Percentiles rank a stretch among this genome's conserved stretches.
phyloP scores from a whole-genome alignment of 2,888 invertebrate genomes.

The Apotomis turbidana region DNA sequence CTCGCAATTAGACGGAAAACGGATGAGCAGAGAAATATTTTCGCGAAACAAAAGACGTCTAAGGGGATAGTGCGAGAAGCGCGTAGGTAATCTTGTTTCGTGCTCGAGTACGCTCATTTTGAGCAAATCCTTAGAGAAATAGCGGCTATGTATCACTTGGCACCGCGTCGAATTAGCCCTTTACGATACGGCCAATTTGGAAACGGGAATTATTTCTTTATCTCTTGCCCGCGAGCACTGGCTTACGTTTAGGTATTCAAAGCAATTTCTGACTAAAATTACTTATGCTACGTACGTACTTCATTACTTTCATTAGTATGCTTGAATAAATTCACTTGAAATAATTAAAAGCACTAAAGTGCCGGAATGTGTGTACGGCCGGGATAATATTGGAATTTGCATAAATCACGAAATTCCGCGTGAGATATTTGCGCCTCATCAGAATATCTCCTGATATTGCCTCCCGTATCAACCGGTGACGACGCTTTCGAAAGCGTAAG shows the following conservation, averaged over 20 bases:
- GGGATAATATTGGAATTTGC: slow-evolving; percentile 23
- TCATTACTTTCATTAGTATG: not conserved
- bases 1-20: slow-evolving; percentile 19
- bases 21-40: slow-evolving; percentile 25
- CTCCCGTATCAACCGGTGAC: slow-evolving; percentile 43
- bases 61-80: slow-evolving; percentile 41
- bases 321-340: not conserved
- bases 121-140: slow-evolving; percentile 40
- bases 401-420: slow-evolving; percentile 32
- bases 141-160: slow-evolving; percentile 44
- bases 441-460: slow-evolving; percentile 48
- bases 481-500: slow-evolving; percentile 44
- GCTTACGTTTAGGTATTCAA: not conserved
- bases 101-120: slow-evolving; percentile 46
- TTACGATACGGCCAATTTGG: slow-evolving; percentile 39
- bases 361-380: not conserved
- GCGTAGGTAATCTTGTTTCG: slow-evolving; percentile 52
- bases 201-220: slow-evolving; percentile 28
- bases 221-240: not conserved
- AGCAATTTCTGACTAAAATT: not conserved
- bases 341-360: not conserved
- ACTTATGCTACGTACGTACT: not conserved
- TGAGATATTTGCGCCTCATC: slow-evolving; percentile 42
- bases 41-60: slow-evolving; percentile 32
- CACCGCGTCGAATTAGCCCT: slow-evolving; percentile 42